phyloP scores from a whole-genome alignment of 1,140 invertebrate genomes.

The Phymastichus coffea region DNA sequence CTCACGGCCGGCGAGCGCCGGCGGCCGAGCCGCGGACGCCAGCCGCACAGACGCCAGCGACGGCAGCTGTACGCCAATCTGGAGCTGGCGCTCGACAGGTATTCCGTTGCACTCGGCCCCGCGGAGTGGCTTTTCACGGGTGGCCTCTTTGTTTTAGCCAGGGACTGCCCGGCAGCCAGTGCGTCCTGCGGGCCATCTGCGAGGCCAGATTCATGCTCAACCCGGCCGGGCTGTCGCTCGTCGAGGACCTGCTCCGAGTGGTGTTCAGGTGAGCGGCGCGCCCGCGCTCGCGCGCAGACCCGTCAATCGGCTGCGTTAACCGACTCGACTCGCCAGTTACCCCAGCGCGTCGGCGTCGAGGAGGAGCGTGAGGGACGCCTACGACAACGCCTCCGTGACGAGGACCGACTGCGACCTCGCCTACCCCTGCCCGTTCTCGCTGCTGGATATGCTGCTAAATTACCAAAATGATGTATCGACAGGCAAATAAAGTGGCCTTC shows the following conservation, averaged over 20 bases:
- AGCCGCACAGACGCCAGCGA: slow-evolving; percentile 41
- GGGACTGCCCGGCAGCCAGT: slow-evolving; percentile 65
- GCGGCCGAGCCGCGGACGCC: neutral
- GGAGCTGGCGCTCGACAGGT: slow-evolving; percentile 51
- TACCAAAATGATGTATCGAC: slow-evolving; percentile 20
- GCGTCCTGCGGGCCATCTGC: slow-evolving; percentile 68
- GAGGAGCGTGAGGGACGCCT: slow-evolving; percentile 33
- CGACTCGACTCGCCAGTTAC: slow-evolving; percentile 5
- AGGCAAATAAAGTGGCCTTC: neutral
- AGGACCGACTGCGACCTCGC: slow-evolving; percentile 38
- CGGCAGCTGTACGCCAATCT: slow-evolving; percentile 50
- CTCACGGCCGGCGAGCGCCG: slow-evolving; percentile 12
- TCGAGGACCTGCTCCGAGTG: slow-evolving; percentile 66
- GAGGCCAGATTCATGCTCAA: slow-evolving; percentile 63
- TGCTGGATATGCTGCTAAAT: slow-evolving; percentile 44
- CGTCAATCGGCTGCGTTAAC: neutral
- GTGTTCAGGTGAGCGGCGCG: slow-evolving; percentile 62
- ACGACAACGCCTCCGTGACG: slow-evolving; percentile 42
- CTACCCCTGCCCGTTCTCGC: slow-evolving; percentile 50
- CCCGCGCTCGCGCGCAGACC: neutral
- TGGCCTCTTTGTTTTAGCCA: slow-evolving; percentile 58
- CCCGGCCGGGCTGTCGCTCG: slow-evolving; percentile 62
- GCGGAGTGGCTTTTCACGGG: no score
- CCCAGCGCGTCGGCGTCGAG: neutral
- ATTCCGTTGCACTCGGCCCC: no score